Evolutionary conservation across 2,797 vertebrate species (phyloP), one percentile per base, ranked within the genome.

Genomic region (Silurus aristotelis): DNA sequence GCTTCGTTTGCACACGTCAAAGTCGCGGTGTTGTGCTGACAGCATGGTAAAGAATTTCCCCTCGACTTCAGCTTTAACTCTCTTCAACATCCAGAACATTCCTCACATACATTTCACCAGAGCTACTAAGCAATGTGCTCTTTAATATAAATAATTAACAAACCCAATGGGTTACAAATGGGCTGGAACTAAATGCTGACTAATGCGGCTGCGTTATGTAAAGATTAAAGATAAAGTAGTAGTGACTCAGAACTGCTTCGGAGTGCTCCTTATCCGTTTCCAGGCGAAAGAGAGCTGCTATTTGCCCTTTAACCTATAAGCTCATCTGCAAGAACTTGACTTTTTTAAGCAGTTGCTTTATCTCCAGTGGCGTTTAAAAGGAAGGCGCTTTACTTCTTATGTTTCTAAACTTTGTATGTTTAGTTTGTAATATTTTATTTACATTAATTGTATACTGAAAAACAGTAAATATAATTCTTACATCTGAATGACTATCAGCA

Each of bases 11-110:
- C 81, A 85, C 82, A 76, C 60, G 12, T 46, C 38, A 77, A 81
- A 67, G 64, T 38, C 43, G 14, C 20, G 67, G 76, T 13, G 52
- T 83, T 84, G 60, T 88, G 81, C 83, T 89, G 85, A 88, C 83
- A 64, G n/a, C 46, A 58, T 20, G 20, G 56, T 38, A 9, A 27
- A 13, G 2, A 19, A 20, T 7, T 6, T 25, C n/a, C 46, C 46
- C 20, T 13, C 1, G 15, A 43, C 77, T n/a, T 38, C 56, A 58
- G 10, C 58, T 63, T 79, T 63, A 80, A 80, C 58, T 43, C 38
- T 1, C 38, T 22, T 80, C 22, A 46, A 38, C 9, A 60, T 9
- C 9, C 56, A 43, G 56, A 78, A 48, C 75, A 60, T 60, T 60
- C 55, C 27, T 31, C 22, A 83, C 22, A 19, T 48, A 17, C 19